phyloP scores from a whole-genome alignment of 2,113 vertebrate species.

The Typhlomys cinereus region DNA sequence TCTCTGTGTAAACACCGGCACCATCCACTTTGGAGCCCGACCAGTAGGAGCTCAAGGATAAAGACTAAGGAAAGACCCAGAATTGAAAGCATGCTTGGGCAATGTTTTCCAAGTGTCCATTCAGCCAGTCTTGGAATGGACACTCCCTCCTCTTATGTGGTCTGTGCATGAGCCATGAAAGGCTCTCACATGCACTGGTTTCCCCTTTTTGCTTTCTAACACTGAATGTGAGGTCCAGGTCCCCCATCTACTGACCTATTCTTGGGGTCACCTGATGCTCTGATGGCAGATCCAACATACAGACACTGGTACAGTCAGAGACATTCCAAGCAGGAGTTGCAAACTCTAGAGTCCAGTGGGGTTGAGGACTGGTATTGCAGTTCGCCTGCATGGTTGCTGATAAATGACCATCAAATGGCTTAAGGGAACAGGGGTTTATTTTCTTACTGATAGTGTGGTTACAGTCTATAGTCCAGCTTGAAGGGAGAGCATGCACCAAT shows the following conservation, averaged over 20 bases:
- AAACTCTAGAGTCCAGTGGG: not conserved
- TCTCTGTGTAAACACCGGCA: not conserved
- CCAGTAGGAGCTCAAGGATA: not conserved
- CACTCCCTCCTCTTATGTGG: not conserved
- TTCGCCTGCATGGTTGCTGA: no score
- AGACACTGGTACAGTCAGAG: not conserved
- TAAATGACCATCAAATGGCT: no score
- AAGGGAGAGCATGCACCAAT: no score
- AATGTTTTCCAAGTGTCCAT: not conserved
- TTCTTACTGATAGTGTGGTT: no score
- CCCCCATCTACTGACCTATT: not conserved
- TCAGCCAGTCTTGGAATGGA: not conserved
- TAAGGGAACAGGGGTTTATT: no score
- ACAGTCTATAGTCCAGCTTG: no score
- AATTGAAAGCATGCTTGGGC: not conserved
- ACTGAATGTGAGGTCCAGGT: not conserved
- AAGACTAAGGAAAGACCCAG: not conserved
- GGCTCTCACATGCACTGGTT: not conserved
- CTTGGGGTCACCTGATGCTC: not conserved
- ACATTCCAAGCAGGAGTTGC: not conserved
- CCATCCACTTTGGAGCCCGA: not conserved
- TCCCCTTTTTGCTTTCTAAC: not conserved
- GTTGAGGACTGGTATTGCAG: not conserved
- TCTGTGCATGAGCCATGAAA: fast-evolving
- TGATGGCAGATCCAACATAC: not conserved